Conservation (phyloP, 2,113 vertebrate genomes). For the Actinemys pallida region DNA sequence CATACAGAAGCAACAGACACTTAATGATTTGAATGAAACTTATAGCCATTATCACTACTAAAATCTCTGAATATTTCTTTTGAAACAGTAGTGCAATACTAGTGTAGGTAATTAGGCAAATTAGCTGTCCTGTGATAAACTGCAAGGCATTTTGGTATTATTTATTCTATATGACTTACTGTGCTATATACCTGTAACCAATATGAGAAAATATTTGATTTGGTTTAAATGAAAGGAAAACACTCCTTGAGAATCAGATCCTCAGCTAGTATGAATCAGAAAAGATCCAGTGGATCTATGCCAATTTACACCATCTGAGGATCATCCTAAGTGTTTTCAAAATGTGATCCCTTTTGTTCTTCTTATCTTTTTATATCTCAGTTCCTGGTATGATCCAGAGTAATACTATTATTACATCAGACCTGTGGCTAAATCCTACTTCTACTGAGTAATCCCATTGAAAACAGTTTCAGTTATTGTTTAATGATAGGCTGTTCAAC, state of each 20-base stretch:
- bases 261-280: neutral
- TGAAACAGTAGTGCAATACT: neutral
- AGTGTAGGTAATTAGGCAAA: neutral
- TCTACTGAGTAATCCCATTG: neutral
- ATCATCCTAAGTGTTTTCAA: neutral
- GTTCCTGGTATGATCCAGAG: neutral
- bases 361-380: neutral
- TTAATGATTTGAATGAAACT: neutral
- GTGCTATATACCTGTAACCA: neutral
- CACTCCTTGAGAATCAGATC: neutral
- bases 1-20: neutral
- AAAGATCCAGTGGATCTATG: neutral
- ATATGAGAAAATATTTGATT: neutral
- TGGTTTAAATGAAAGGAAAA: conserved; percentile 19
- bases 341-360: neutral
- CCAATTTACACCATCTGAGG: neutral
- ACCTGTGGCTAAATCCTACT: neutral
- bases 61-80: conserved; percentile 1
- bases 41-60: neutral
- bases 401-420: neutral
- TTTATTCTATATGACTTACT: neutral
- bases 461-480: neutral
- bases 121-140: neutral
- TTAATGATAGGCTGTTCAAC: neutral
- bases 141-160: neutral